A percentile compares a stretch with the other conserved stretches of the same genome.
Evolutionary conservation across 2,888 invertebrate genomes (phyloP).

Genomic region (Nephrocerus scutellatus): DNA sequence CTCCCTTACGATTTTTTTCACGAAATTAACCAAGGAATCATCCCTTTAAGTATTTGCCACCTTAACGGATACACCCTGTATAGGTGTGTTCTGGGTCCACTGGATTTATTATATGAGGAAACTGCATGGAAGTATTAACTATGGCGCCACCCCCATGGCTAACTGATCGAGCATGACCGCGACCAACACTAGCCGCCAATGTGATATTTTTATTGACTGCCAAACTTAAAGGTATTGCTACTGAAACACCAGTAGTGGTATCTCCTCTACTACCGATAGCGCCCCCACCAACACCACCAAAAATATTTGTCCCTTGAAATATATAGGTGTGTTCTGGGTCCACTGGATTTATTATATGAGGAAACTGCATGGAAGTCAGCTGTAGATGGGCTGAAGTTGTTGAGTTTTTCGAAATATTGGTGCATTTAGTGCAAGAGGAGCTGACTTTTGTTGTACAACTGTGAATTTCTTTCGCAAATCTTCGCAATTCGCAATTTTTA

Average conservation of each 20-base stretch:
- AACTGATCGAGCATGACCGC: conserved; percentile 72
- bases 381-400: no score
- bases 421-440: conserved; percentile 15
- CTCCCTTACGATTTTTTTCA: no score
- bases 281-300: conserved; percentile 9
- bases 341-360: conserved; percentile 19
- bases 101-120: conserved; percentile 13
- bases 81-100: conserved; percentile 26
- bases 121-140: no score
- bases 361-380: no score
- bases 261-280: conserved; percentile 20
- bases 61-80: no score
- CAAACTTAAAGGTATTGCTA: no score
- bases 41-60: no score
- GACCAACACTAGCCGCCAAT: conserved; percentile 21
- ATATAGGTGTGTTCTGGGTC: conserved; percentile 29
- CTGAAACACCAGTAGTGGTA: not conserved
- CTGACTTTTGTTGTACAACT: conserved; percentile 16
- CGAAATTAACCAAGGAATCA: no score
- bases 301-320: conserved; percentile 22
- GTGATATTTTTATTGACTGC: conserved; percentile 14
- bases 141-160: no score
- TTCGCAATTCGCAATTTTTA: conserved; percentile 27
- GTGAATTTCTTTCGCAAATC: conserved; percentile 30
- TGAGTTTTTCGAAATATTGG: conserved; percentile 9